These are phyloP conservation scores for Melanotaenia parkinsoni DNA, from an alignment of 2,797 vertebrate genomes.

Conservation along the genomic window DNA sequence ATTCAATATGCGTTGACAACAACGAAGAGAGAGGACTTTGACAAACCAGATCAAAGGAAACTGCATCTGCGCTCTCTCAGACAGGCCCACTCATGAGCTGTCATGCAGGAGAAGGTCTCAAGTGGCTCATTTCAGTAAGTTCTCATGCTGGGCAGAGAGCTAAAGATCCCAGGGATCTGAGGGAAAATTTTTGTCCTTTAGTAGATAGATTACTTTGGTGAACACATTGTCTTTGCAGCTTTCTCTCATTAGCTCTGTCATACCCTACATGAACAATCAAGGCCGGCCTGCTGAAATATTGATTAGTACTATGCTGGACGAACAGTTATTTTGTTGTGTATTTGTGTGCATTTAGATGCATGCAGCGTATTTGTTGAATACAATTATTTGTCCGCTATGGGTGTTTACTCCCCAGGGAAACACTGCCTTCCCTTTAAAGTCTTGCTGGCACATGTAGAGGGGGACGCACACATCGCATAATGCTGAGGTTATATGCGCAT, in stretches of 20 bases:
- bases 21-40: slow-evolving; percentile 53
- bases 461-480: slow-evolving; percentile 59
- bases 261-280: slow-evolving; percentile 72
- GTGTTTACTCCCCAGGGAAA: slow-evolving; percentile 66
- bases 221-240: slow-evolving; percentile 65
- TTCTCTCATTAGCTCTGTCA: slow-evolving; percentile 68
- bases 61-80: slow-evolving; percentile 48
- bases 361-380: slow-evolving; percentile 55
- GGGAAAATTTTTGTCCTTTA: slow-evolving; percentile 63
- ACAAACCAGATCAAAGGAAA: slow-evolving; percentile 64
- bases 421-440: slow-evolving; percentile 68
- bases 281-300: slow-evolving; percentile 75
- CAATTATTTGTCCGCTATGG: slow-evolving; percentile 59
- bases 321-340: slow-evolving; percentile 14
- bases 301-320: slow-evolving; percentile 61
- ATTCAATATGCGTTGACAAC: slow-evolving; percentile 47
- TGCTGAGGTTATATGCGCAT: slow-evolving; percentile 37
- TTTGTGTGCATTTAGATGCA: slow-evolving; percentile 1
- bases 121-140: slow-evolving; percentile 47
- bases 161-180: slow-evolving; percentile 58
- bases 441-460: slow-evolving; percentile 55
- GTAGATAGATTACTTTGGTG: slow-evolving; percentile 57
- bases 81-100: slow-evolving; percentile 46
- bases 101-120: slow-evolving; percentile 47
- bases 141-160: slow-evolving; percentile 42